These are phyloP conservation scores for Eolophus roseicapilla DNA, from an alignment of 2,113 vertebrate species.

Conservation along the genomic window DNA sequence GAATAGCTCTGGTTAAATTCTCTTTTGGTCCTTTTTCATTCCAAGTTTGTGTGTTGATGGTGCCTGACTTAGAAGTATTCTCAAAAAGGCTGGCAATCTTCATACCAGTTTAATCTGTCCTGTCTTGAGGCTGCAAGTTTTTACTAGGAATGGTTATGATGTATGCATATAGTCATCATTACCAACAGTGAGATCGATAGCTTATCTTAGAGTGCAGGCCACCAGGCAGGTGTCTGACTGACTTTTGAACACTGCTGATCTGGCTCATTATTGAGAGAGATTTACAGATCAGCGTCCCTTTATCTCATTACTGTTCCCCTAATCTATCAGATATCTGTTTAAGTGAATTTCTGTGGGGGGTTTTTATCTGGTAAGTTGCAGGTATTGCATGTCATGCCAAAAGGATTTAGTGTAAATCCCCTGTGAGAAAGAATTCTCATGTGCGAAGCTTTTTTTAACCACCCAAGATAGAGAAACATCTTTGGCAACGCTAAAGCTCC, in stretches of 20 bases:
- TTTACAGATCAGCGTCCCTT: neutral
- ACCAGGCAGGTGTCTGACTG: neutral
- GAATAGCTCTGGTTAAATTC: neutral
- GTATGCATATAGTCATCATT: neutral
- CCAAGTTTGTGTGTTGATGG: neutral
- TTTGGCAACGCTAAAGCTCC: neutral
- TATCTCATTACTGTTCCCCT: neutral
- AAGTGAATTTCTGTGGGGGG: neutral
- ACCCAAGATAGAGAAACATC: neutral
- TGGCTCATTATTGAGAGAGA: neutral
- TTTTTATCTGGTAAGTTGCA: neutral
- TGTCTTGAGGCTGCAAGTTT: neutral
- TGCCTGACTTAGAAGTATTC: neutral
- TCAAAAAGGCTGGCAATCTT: neutral
- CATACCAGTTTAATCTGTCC: neutral
- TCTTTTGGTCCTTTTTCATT: neutral
- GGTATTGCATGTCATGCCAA: neutral
- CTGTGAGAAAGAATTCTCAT: neutral
- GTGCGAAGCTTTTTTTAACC: neutral
- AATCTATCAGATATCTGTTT: neutral
- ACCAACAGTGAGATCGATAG: neutral
- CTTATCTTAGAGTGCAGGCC: neutral
- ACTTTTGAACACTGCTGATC: neutral
- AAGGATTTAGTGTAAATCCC: neutral
- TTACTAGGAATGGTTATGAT: neutral